Evolutionary conservation across 1,140 invertebrate genomes (phyloP), one percentile per base, ranked within the genome.

Genomic region (Lepeophtheirus salmonis): DNA sequence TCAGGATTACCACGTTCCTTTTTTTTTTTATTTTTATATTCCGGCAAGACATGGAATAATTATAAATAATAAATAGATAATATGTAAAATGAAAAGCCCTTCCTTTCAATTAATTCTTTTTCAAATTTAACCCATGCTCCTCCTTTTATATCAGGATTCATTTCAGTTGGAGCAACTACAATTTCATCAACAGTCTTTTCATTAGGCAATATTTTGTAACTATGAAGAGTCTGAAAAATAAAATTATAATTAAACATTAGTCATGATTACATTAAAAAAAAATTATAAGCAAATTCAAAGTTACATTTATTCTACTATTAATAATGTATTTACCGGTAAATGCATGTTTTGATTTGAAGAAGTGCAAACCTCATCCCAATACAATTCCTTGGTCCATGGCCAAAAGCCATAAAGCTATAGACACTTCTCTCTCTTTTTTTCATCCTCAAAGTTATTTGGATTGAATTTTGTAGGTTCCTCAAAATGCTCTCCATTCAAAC

Each of bases 381-480:
- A 66, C 81, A 86, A 66, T 84, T 85, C 63, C 83, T 75, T 1
- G 79, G 78, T 2, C 83, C 83, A 49, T 80, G 83, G 65, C 81
- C 83, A 68, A 86, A 86, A 10, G 83, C 82, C 18, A 84, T 76
- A 65, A 80, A 86, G 1, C 79, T 74, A 65, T 75, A 82, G 0
- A 79, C 78, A 67, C 81, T 75, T 57, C 79, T 75, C 73, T 26
- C 69, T 68, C 22, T 71, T 70, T 65, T 80, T 78, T 62, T 78
- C 74, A 13, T 79, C 76, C 20, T 79, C 67, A 71, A 88, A 89
- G 65, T 83, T 74, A 59, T 87, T 82, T 0, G 86, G 85, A 69
- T 86, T 77, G 67, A 84, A 89, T 50, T 72, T 70, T 25, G 81
- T 76, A 1, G 86, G 84, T 57, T 87, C 75, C 21, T 78, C 75